A percentile compares a stretch with the other conserved stretches of the same genome.
phyloP scores from a whole-genome alignment of 2,113 vertebrate genomes.

The Oryzias melastigma region DNA sequence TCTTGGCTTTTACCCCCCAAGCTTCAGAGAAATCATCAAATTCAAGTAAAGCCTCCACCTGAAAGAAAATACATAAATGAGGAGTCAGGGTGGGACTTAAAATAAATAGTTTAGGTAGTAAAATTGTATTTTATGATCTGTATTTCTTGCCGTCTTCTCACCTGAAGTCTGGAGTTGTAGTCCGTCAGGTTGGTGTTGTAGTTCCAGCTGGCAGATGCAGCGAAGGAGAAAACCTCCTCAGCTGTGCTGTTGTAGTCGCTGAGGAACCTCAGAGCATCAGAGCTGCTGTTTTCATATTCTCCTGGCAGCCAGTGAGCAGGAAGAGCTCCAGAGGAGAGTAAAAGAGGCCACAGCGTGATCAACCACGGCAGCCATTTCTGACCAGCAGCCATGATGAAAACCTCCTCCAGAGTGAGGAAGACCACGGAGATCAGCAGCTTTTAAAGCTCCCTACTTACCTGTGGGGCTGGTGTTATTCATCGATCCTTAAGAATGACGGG shows the following conservation, averaged over 20 bases:
- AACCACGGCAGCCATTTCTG: slow-evolving; percentile 7
- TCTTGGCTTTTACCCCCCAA: slow-evolving; percentile 89
- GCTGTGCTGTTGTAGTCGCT: slow-evolving; percentile 79
- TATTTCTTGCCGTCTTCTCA: slow-evolving; percentile 67
- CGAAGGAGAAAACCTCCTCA: slow-evolving; percentile 80
- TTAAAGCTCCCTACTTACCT: no score
- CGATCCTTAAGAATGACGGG: no score
- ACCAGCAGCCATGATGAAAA: slow-evolving; percentile 27
- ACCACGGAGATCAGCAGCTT: slow-evolving; percentile 3
- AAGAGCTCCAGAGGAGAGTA: slow-evolving; percentile 49
- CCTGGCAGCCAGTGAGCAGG: slow-evolving; percentile 62
- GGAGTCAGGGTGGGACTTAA: no score
- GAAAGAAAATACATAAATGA: slow-evolving; percentile 3
- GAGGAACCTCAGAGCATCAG: slow-evolving; percentile 65
- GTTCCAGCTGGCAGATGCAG: slow-evolving; percentile 85
- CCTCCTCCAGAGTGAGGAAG: slow-evolving; percentile 10
- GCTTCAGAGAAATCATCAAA: slow-evolving; percentile 83
- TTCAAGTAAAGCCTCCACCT: slow-evolving; percentile 75
- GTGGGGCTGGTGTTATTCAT: no score
- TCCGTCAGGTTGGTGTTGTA: slow-evolving; percentile 90
- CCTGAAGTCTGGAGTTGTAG: slow-evolving; percentile 84
- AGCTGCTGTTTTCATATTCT: slow-evolving; percentile 19
- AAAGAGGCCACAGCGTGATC: slow-evolving; percentile 63
- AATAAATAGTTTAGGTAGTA: no score
- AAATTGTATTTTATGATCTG: no score